Base-by-base conservation (phyloP, 1,140 invertebrate genomes). In the Brachionus sp. region DNA sequence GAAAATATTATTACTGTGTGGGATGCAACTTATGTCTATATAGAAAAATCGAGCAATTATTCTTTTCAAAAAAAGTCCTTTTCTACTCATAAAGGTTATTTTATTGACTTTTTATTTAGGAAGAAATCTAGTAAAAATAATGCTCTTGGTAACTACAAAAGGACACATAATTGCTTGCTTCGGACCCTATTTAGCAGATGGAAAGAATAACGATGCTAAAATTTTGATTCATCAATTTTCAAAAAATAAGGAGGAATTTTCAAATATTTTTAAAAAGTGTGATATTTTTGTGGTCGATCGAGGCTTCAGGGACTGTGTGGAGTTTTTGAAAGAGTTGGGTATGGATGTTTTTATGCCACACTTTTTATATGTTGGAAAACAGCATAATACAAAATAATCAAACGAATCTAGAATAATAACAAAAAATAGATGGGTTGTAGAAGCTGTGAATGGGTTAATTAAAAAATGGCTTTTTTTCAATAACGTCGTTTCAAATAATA, bases 1-100 rank as follows among this genome's bases (percentile, higher is more conserved):
- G 62, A 66, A 19, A 12, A 25, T 68, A n/a, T 68, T 29, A 68
- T 68, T 35, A 33, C 64, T 33, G 29, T 68, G 5, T 35, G 64
- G 64, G 64, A 68, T 33, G 29, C 23, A 29, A 68, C 64, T 33
- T 68, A 68, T 29, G 25, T 66, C 25, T 66, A 66, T 33, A 66
- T 66, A 66, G 62, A 66, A 66, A 66, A 66, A 66, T 68, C 64
- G 29, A 12, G 19, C 19, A 37, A 35, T 37, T 70, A 70, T 70
- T 37, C 29, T 70, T 70, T 70, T 39, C 66, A 70, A 70, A 70
- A 70, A 39, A 37, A 35, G 29, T 37, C 66, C 29, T 70, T 37
- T 37, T 70, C 66, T 19, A 6, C 7, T 35, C 35, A 70, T 70
- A 70, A 44, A 53, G 46, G 46, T 53, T 53, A 53, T 53, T 53